Evolutionary conservation across 2,113 vertebrate species (phyloP).

Genomic region (Conger conger): DNA sequence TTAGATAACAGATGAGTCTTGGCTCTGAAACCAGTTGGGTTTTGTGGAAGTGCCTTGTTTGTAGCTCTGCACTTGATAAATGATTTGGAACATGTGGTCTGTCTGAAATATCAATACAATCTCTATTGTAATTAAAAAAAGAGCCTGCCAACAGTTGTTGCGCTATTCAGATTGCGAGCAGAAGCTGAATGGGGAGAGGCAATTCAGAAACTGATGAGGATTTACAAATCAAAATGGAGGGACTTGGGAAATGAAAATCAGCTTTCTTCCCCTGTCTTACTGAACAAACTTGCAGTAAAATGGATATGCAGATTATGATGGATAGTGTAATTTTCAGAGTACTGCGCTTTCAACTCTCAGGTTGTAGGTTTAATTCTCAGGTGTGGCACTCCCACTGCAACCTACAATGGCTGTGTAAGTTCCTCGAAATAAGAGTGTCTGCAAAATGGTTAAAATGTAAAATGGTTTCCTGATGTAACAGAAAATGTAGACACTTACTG

Average conservation of each 20-base stretch:
- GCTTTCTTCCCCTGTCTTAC: background rate
- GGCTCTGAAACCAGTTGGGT: constrained; percentile 51
- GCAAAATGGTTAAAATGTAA: background rate
- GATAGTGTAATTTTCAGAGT: too few relatives aligned
- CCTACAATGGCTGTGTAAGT: too few relatives aligned
- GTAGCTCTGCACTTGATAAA: constrained; percentile 68
- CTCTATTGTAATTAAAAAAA: constrained; percentile 73
- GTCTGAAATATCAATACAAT: constrained; percentile 72
- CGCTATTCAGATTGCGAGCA: constrained; percentile 40
- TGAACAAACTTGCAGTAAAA: background rate
- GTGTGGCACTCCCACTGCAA: too few relatives aligned
- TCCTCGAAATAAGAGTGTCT: too few relatives aligned
- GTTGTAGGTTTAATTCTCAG: too few relatives aligned
- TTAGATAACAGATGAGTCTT: constrained; percentile 65
- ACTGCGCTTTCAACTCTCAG: too few relatives aligned
- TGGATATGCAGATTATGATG: background rate
- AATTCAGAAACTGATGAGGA: constrained; percentile 64
- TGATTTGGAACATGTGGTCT: constrained; percentile 67
- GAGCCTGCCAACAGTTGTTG: constrained; percentile 67
- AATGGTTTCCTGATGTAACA: background rate
- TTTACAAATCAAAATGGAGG: constrained; percentile 54
- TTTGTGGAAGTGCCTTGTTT: constrained; percentile 69
- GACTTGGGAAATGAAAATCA: constrained; percentile 63
- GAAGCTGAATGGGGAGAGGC: constrained; percentile 62
- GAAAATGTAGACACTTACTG: background rate